Evolutionary conservation across 1,140 invertebrate genomes (phyloP).

Genomic region (Lepidurus packardi): DNA sequence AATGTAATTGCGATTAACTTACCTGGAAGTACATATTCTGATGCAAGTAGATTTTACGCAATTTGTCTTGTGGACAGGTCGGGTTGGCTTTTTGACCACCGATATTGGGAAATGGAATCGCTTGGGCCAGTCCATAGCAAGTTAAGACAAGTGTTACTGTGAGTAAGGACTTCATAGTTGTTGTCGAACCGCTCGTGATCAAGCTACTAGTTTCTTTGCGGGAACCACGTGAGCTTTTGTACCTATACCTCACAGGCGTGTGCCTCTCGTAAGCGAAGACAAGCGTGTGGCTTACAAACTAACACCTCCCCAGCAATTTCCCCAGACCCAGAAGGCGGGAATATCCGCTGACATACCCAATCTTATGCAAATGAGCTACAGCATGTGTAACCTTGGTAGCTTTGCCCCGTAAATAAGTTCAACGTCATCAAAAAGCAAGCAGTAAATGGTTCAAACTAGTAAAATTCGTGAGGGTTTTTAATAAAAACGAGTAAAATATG

Average conservation of each 20-base stretch:
- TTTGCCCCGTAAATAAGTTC: no score
- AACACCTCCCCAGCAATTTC: neutral
- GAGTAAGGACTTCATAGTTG: neutral
- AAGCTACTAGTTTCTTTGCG: neutral
- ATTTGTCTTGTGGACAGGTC: neutral
- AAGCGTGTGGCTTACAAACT: no score
- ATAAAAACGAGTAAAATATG: neutral
- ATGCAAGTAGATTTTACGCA: constrained; percentile 15
- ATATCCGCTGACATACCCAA: no score
- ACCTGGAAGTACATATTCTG: constrained; percentile 27
- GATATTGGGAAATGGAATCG: neutral
- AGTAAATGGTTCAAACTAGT: no score
- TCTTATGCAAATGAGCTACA: no score
- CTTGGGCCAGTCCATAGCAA: constrained; percentile 22
- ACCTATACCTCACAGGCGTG: neutral
- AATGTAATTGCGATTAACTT: neutral
- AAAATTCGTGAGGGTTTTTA: no score
- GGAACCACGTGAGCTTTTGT: constrained; percentile 17
- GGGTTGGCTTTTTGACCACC: neutral
- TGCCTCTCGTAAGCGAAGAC: neutral
- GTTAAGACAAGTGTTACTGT: neutral
- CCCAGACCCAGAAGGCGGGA: no score
- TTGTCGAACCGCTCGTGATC: neutral
- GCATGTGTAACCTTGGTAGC: no score
- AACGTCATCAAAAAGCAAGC: no score